These are phyloP conservation scores for human DNA, from an alignment of 2,113 vertebrate species.

Conservation along the genomic window GRCh38 chr2:52462001-52462500, in stretches of 20 bases:
- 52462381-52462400: neutral
- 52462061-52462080: neutral
- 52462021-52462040: neutral
- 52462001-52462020: neutral
- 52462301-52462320: slow-evolving; percentile 23
- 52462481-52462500: neutral
- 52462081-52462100: neutral
- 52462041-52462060: neutral
- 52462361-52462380: neutral
- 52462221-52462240: slow-evolving; percentile 33
- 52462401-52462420: neutral
- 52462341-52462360: neutral
- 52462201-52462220: slow-evolving; percentile 40
- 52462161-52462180: slow-evolving; percentile 50
- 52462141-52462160: slow-evolving; percentile 54
- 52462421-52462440: neutral
- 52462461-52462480: neutral
- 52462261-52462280: neutral
- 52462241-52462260: neutral
- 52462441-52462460: neutral
- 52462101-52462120: slow-evolving; percentile 38
- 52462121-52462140: slow-evolving; percentile 63
- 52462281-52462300: neutral
- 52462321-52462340: slow-evolving; percentile 11
- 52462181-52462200: slow-evolving; percentile 45